Evolutionary conservation across 1,140 invertebrate species (phyloP), one percentile per base, ranked within the genome.

Genomic region (Procambarus virginalis): DNA sequence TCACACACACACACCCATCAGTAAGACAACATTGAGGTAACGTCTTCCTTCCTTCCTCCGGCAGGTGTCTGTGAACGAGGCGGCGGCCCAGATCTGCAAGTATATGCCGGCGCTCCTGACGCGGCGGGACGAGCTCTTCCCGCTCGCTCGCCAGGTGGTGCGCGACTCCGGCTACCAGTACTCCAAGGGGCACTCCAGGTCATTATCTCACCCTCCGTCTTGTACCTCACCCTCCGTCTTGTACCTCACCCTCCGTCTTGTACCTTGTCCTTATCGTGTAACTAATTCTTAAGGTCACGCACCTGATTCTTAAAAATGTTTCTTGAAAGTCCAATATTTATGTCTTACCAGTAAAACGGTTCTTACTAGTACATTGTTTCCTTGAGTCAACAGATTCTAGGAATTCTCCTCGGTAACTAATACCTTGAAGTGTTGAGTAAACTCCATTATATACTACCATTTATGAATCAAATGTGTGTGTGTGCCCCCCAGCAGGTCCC

Each of bases 41-140:
- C 60, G 14, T 20, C 14, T 20, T 64, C 17, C 9, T 20, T 64
- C 12, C 34, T 6, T 73, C 5, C 22, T 34, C 34, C 34, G 34
- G 49, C 93, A 97, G 96, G 95, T 98, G 22, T 98, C 97, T 68
- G 98, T 99, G 12, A 99, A 99, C 94, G 99, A 99, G 94, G 98
- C 98, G 0, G 98, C 98, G 0, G 98, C 98, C 2, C 98, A 99
- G 94, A 96, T 99, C 86, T 99, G 98, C 93, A 95, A 97, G 93
- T 96, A 97, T 93, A 96, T 98, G 87, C 98, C 98, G 1, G 97
- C 97, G 4, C 94, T 99, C 60, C 94, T 99, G 68, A 99, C 98
- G 3, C 95, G 98, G 64, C 94, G 98, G 58, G 98, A 99, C 93
- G 98, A 99, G 94, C 95, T 99, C 51, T 99, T 99, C 94, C 97